These are phyloP conservation scores for Oasisia sp. DNA, from an alignment of 2,888 invertebrate species.

Conservation along the genomic window DNA sequence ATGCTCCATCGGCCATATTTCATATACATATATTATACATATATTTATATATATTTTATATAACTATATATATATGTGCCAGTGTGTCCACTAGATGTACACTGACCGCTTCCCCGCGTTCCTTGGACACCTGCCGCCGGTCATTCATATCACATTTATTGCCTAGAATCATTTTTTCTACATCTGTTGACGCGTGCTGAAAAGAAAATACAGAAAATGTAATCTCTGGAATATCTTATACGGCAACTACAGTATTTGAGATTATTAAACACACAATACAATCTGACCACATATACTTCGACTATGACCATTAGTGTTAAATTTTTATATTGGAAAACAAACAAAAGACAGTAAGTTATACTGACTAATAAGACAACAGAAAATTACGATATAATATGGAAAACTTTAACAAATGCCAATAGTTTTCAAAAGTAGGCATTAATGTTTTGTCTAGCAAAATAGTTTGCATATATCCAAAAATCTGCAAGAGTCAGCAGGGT, in stretches of 20 bases:
- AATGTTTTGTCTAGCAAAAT: no score
- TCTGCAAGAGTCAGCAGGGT: no score
- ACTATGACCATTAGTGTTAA: no score
- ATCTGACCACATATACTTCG: background rate
- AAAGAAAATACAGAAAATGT: slow-evolving; percentile 32
- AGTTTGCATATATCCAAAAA: background rate
- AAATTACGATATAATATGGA: no score
- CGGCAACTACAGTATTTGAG: background rate
- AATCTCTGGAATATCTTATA: background rate
- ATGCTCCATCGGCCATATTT: no score
- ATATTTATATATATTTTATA: no score
- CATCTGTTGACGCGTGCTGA: slow-evolving; percentile 94
- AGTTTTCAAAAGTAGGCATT: no score
- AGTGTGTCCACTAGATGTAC: background rate
- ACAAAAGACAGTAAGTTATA: no score
- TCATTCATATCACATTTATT: slow-evolving; percentile 99
- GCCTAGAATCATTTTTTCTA: slow-evolving; percentile 96
- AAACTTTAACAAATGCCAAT: no score
- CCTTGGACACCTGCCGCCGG: slow-evolving; percentile 94
- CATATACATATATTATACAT: no score
- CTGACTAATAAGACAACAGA: no score
- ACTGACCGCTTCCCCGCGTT: slow-evolving; percentile 82
- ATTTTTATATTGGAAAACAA: no score
- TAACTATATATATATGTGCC: background rate
- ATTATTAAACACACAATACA: background rate